phyloP scores from a whole-genome alignment of 2,113 vertebrate genomes.

The Tautogolabrus adspersus region DNA sequence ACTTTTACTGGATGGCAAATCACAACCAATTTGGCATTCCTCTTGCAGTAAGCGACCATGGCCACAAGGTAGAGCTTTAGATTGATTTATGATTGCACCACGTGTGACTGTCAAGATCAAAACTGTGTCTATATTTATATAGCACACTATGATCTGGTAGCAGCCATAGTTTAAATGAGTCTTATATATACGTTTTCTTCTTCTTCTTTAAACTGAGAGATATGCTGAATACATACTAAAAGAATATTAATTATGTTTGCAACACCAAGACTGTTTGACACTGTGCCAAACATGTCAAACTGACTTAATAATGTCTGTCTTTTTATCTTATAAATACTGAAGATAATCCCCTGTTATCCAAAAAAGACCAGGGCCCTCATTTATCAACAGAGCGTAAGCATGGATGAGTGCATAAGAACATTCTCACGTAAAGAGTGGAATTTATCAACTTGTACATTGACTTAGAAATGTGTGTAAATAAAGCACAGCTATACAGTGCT shows the following conservation, averaged over 20 bases:
- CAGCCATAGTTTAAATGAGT: constrained; percentile 5
- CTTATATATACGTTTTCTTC: not conserved
- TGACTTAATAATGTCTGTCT: too few relatives aligned
- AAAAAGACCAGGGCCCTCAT: too few relatives aligned
- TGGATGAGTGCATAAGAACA: too few relatives aligned
- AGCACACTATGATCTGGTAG: not conserved
- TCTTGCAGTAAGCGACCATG: constrained; percentile 39
- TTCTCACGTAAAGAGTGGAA: too few relatives aligned
- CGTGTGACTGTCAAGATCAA: constrained; percentile 74
- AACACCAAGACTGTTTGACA: constrained; percentile 31
- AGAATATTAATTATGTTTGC: constrained; percentile 56
- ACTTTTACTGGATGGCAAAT: constrained; percentile 29
- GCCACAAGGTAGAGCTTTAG: constrained; percentile 78
- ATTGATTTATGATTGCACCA: constrained; percentile 41
- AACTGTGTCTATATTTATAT: not conserved
- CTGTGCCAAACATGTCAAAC: too few relatives aligned
- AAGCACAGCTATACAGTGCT: too few relatives aligned
- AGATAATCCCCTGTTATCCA: too few relatives aligned
- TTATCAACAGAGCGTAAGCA: too few relatives aligned
- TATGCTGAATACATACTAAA: constrained; percentile 37
- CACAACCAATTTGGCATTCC: constrained; percentile 21
- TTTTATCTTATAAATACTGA: too few relatives aligned
- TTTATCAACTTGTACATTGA: too few relatives aligned
- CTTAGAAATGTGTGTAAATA: too few relatives aligned
- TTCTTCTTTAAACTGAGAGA: constrained; percentile 30